Conservation (phyloP, 2,888 invertebrate species). For the Thelaira solivaga region DNA sequence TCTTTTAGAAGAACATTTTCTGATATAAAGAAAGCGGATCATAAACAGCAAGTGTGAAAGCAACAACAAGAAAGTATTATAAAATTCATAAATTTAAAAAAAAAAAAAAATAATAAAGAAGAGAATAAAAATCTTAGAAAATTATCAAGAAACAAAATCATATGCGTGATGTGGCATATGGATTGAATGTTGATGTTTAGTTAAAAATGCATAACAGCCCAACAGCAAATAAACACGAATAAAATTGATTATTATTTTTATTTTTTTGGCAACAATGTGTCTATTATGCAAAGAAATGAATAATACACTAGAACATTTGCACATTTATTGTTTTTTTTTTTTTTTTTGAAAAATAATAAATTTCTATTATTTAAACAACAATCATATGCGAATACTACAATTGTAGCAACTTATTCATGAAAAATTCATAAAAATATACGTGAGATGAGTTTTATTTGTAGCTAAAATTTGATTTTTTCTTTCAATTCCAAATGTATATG, state of each 20-base stretch:
- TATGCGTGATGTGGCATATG: conserved; percentile 12
- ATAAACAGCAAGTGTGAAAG: no score
- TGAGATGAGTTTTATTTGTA: background rate
- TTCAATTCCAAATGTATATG: no score
- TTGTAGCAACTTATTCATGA: background rate
- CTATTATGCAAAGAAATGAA: background rate
- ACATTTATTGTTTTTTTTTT: conserved; percentile 26
- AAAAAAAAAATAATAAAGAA: no score
- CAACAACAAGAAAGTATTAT: no score
- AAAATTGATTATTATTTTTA: conserved; percentile 74
- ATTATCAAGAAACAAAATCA: background rate
- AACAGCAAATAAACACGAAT: conserved; percentile 74
- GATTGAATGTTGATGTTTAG: conserved; percentile 51
- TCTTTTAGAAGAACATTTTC: no score
- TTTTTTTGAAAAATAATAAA: background rate
- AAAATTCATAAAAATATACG: conserved; percentile 4
- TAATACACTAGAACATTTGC: background rate
- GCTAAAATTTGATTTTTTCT: no score
- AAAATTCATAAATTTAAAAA: no score
- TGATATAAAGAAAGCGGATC: no score
- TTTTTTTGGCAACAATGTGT: conserved; percentile 51
- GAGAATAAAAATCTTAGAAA: background rate
- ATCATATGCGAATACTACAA: conserved; percentile 23
- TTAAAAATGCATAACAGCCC: conserved; percentile 73
- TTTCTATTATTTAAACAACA: conserved; percentile 8